These are phyloP conservation scores for Helicoverpa assulta DNA, from an alignment of 2,888 invertebrate genomes.

Conservation along the genomic window DNA sequence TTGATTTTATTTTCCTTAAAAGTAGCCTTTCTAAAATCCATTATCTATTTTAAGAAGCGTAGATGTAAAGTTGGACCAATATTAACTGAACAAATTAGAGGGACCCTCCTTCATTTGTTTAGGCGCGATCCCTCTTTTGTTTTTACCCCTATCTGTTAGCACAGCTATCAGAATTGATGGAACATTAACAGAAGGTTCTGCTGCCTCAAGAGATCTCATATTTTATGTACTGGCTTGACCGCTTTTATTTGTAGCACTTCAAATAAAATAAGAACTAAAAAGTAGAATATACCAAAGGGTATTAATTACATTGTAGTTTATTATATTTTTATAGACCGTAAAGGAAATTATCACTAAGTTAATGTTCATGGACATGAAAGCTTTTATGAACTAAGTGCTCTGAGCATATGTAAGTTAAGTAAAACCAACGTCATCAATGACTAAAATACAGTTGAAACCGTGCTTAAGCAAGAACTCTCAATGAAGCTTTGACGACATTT, in stretches of 20 bases:
- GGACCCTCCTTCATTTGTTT: constrained; percentile 58
- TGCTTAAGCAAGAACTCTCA: neutral
- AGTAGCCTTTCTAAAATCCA: constrained; percentile 50
- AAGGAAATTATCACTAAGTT: constrained; percentile 40
- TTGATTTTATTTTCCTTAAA: constrained; percentile 25
- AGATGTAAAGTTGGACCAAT: constrained; percentile 74
- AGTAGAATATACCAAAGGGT: constrained; percentile 33
- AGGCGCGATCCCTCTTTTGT: constrained; percentile 58
- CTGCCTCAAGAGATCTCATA: constrained; percentile 36
- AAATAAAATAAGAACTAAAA: constrained; percentile 47
- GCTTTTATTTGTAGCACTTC: constrained; percentile 43
- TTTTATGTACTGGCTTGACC: constrained; percentile 57
- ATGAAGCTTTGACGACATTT: neutral
- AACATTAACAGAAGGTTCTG: constrained; percentile 43
- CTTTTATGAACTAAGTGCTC: constrained; percentile 8
- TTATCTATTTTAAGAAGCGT: constrained; percentile 61
- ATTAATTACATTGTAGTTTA: constrained; percentile 55
- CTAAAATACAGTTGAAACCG: neutral
- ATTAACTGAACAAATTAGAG: constrained; percentile 78
- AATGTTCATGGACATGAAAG: constrained; percentile 19
- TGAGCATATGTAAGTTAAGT: neutral
- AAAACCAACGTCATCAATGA: neutral
- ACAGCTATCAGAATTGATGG: constrained; percentile 51
- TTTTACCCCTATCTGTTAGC: constrained; percentile 54
- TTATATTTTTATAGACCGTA: constrained; percentile 42